phyloP scores from a whole-genome alignment of 2,797 vertebrate genomes.

The Eulemur mongoz region DNA sequence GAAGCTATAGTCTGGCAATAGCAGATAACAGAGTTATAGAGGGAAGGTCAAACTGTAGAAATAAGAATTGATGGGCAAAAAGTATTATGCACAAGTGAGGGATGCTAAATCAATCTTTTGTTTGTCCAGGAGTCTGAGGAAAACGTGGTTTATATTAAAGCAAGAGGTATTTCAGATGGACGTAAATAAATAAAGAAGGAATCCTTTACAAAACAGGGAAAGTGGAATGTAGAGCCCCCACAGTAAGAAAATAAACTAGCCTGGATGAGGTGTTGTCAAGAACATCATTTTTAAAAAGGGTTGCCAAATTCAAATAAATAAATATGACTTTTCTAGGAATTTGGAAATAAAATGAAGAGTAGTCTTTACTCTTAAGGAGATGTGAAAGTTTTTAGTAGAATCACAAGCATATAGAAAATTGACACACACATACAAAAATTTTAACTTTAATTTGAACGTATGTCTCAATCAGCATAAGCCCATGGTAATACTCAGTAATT shows the following conservation, averaged over 20 bases:
- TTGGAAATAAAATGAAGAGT: slow-evolving; percentile 6
- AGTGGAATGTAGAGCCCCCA: background rate
- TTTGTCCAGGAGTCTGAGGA: slow-evolving; percentile 2
- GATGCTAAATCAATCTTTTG: background rate
- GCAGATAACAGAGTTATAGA: background rate
- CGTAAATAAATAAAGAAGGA: background rate
- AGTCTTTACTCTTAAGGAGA: background rate
- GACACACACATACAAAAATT: background rate
- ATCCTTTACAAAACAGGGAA: background rate
- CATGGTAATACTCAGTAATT: background rate
- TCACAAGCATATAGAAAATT: background rate
- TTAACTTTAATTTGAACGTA: background rate
- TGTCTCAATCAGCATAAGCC: background rate
- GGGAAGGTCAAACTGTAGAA: background rate
- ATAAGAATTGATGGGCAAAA: background rate
- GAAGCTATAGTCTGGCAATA: background rate
- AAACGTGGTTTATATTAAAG: slow-evolving; percentile 13
- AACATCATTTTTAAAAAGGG: background rate
- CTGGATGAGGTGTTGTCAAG: background rate
- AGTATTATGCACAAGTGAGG: background rate
- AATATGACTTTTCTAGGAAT: background rate
- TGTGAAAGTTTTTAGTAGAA: background rate
- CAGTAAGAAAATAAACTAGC: background rate
- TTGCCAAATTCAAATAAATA: background rate
- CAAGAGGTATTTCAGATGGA: background rate